These are phyloP conservation scores for Dasypus novemcinctus DNA, from an alignment of 2,113 vertebrate species.

Conservation along the genomic window DNA sequence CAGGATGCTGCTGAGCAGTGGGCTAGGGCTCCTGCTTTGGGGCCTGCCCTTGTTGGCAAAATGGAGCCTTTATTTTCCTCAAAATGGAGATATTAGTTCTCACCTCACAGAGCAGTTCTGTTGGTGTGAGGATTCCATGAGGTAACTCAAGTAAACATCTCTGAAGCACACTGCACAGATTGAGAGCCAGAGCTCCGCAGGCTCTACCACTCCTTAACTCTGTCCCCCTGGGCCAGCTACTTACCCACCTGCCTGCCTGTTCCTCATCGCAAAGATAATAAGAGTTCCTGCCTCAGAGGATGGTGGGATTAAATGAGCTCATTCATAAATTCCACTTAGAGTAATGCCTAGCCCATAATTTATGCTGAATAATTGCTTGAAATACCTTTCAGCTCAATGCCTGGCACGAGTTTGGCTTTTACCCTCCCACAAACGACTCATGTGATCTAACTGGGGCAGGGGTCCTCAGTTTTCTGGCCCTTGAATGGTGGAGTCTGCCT, in stretches of 20 bases:
- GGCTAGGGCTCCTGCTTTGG: neutral
- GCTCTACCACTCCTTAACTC: neutral
- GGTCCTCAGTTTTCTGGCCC: neutral
- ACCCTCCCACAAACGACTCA: neutral
- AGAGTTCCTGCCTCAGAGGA: neutral
- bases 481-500: neutral
- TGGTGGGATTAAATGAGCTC: neutral
- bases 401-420: neutral
- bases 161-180: neutral
- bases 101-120: neutral
- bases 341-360: neutral
- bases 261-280: neutral
- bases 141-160: neutral
- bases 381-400: neutral
- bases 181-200: neutral
- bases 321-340: constrained; percentile 33
- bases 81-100: neutral
- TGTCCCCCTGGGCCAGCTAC: neutral
- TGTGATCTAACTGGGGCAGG: neutral
- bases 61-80: constrained; percentile 1
- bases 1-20: neutral
- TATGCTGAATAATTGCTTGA: neutral
- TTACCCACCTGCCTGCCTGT: neutral
- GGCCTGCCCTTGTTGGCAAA: neutral
- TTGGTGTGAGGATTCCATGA: neutral